These are phyloP conservation scores for Desoria tigrina DNA, from an alignment of 2,888 invertebrate genomes.

Conservation along the genomic window DNA sequence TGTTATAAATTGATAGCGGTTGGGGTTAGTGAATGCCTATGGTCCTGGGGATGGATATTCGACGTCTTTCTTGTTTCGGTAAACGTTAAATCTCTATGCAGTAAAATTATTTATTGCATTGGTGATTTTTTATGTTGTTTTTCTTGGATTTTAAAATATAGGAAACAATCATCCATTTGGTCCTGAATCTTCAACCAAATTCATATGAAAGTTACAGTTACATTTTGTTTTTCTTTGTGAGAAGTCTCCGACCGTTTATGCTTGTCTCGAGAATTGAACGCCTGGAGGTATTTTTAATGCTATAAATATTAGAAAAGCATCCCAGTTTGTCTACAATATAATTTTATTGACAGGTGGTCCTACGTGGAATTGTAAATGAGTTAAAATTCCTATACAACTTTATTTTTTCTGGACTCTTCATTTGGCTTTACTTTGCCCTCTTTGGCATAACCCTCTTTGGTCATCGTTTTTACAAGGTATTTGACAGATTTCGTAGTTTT, in stretches of 20 bases:
- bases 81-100: not conserved
- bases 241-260: constrained; percentile 30
- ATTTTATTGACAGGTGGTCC: constrained; percentile 15
- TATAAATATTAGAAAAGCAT: not conserved
- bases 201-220: not conserved
- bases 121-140: no score
- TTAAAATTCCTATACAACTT: constrained; percentile 30
- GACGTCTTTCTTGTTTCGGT: constrained; percentile 37
- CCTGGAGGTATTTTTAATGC: constrained; percentile 19
- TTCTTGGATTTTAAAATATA: no score
- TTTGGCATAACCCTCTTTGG: constrained; percentile 24
- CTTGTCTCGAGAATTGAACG: constrained; percentile 28
- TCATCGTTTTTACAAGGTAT: constrained; percentile 20
- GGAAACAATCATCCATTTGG: no score
- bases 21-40: constrained; percentile 31
- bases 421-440: constrained; percentile 31
- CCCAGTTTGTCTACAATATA: not conserved
- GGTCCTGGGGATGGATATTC: constrained; percentile 35
- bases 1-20: constrained; percentile 25
- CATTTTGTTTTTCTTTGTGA: not conserved
- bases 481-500: no score
- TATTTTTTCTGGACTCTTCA: constrained; percentile 24
- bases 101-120: no score
- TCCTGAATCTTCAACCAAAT: not conserved
- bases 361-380: constrained; percentile 26